A percentile compares a stretch with the other conserved stretches of the same genome.
Conservation (phyloP, 2,113 vertebrate genomes). For the Azemiops feae region DNA sequence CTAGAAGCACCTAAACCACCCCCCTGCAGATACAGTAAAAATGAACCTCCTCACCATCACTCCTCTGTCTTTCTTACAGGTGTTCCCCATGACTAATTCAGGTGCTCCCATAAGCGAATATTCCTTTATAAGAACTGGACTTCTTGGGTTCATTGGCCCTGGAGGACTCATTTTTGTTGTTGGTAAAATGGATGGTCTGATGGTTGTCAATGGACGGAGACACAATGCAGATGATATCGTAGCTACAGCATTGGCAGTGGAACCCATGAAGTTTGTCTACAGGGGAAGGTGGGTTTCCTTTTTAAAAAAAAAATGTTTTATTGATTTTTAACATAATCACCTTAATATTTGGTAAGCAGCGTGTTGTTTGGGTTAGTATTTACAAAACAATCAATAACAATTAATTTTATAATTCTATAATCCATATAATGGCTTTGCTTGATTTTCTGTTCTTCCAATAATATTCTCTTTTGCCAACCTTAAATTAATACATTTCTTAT, state of each 20-base stretch:
- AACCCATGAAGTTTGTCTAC: constrained; percentile 99
- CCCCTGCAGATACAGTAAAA: too few species aligned
- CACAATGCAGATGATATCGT: constrained; percentile 97
- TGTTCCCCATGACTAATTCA: constrained; percentile 83
- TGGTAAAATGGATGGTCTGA: constrained; percentile 94
- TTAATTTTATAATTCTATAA: too few species aligned
- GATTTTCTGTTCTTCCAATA: too few species aligned
- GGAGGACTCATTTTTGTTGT: constrained; percentile 88
- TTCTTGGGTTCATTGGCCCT: constrained; percentile 91
- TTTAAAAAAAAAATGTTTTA: too few species aligned
- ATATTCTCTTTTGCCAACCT: too few species aligned
- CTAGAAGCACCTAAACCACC: not conserved
- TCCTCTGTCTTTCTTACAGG: constrained; percentile 67
- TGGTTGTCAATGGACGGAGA: constrained; percentile 89
- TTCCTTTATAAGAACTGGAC: constrained; percentile 89
- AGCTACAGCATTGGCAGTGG: constrained; percentile 92
- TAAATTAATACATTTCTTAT: too few species aligned
- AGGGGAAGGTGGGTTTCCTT: too few species aligned
- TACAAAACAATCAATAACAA: too few species aligned
- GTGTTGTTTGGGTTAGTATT: too few species aligned
- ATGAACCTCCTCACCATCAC: not conserved
- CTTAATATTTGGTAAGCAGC: too few species aligned
- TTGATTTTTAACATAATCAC: too few species aligned
- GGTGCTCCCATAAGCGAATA: constrained; percentile 86
- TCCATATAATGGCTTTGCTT: too few species aligned